Percentiles rank a stretch among this genome's conserved stretches.
Evolutionary conservation across 2,888 invertebrate genomes (phyloP).

Genomic region (Argyresthia goedartella): DNA sequence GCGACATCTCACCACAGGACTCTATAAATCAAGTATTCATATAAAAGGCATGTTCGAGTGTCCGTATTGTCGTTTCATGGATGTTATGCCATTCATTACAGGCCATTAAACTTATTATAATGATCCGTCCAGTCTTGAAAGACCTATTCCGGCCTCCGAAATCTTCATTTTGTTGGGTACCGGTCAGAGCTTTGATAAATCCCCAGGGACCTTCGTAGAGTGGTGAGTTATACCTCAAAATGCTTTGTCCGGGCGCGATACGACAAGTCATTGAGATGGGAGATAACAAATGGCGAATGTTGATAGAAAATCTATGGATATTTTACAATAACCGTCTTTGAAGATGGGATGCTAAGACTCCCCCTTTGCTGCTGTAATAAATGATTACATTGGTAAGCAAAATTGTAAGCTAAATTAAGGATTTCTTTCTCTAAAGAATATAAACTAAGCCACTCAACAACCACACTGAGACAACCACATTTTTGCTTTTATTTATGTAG

Average conservation of each 20-base stretch:
- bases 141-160: conserved; percentile 16
- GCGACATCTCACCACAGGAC: conserved; percentile 33
- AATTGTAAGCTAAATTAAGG: too few relatives aligned
- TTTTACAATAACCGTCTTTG: not conserved
- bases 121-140: conserved; percentile 29
- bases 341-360: not conserved
- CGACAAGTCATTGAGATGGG: conserved; percentile 63
- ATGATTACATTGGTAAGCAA: not conserved
- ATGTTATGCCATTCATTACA: conserved; percentile 70
- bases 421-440: too few relatives aligned
- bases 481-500: too few relatives aligned
- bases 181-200: not conserved
- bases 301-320: conserved; percentile 35
- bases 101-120: conserved; percentile 68
- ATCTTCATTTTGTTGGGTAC: not conserved
- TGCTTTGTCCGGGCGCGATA: conserved; percentile 61
- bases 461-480: too few relatives aligned
- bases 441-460: too few relatives aligned
- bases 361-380: not conserved
- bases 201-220: conserved; percentile 22
- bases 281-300: conserved; percentile 59
- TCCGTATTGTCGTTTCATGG: conserved; percentile 66
- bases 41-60: conserved; percentile 64
- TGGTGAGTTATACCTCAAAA: conserved; percentile 52
- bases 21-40: conserved; percentile 64